Evolutionary conservation across 2,888 invertebrate species (phyloP), one percentile per base, ranked within the genome.

Genomic region (Chloroclystis v-ata): DNA sequence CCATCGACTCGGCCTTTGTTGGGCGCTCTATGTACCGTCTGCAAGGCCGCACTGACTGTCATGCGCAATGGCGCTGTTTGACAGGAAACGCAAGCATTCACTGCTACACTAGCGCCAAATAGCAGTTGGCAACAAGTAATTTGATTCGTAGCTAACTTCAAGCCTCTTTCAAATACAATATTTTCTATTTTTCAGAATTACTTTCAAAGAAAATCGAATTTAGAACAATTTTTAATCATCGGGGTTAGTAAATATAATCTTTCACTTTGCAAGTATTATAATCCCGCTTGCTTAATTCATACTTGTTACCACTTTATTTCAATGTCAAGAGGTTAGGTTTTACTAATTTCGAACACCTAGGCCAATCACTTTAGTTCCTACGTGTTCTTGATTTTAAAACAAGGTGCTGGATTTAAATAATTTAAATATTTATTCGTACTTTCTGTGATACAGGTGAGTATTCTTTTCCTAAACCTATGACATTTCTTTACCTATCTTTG

Each of bases 21-120:
- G 87, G 87, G 82, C 82, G 79, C 84, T 86, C 84, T 79, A n/a
- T n/a, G n/a, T n/a, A 84, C 85, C 82, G 86, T 85, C 83, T 82
- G 86, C 88, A 88, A 87, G 87, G 87, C 88, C 88, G 85, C 85
- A 87, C 88, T 87, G 87, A 86, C 87, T 86, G 85, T 86, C 86
- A 86, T 87, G 86, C 87, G 87, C 84, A 87, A 81, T 84, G 84
- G 84, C 81, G 80, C 72, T 79, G n/a, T 84, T 85, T 86, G 85
- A 84, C 84, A 84, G 84, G 85, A 85, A 85, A 83, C 83, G 78
- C 83, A 65, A 81, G 81, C 84, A 83, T 85, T 85, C 85, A 81
- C 85, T 77, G 73, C 80, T 66, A 78, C 69, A 79, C 78, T 79
- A 83, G 86, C 86, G 86, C 84, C 82, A 79, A 71, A 67, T 70